phyloP scores from a whole-genome alignment of 2,113 vertebrate species.

The Scolopax mira region DNA sequence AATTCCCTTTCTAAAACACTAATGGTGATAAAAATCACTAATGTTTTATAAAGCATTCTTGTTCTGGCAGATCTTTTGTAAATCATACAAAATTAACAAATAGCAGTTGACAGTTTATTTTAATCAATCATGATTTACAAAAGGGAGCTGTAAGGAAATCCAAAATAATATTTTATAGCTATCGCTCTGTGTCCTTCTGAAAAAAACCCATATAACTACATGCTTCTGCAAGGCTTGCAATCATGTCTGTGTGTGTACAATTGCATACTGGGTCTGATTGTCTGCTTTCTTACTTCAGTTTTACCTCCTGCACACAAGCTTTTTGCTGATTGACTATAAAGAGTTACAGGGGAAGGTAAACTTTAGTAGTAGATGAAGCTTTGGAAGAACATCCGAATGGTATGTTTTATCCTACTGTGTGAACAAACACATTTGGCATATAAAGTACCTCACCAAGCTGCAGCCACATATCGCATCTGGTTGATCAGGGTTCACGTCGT shows the following conservation, averaged over 20 bases:
- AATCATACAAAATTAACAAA: conserved; percentile 16
- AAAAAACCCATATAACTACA: neutral
- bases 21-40: neutral
- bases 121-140: conserved; percentile 18
- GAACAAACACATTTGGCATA: neutral
- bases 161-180: neutral
- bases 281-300: neutral
- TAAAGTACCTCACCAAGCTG: neutral
- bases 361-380: neutral
- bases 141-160: neutral
- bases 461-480: neutral
- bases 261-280: neutral
- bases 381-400: neutral
- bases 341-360: neutral
- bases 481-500: neutral
- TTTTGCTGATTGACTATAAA: neutral
- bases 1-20: neutral
- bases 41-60: neutral
- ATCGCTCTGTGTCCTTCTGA: neutral
- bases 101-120: conserved; percentile 24
- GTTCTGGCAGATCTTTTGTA: neutral
- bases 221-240: neutral
- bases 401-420: neutral
- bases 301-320: neutral
- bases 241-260: neutral